Percentiles rank a stretch among this genome's conserved stretches.
These are phyloP conservation scores for Mystacides longicornis DNA, from an alignment of 2,888 invertebrate species.

Conservation along the genomic window DNA sequence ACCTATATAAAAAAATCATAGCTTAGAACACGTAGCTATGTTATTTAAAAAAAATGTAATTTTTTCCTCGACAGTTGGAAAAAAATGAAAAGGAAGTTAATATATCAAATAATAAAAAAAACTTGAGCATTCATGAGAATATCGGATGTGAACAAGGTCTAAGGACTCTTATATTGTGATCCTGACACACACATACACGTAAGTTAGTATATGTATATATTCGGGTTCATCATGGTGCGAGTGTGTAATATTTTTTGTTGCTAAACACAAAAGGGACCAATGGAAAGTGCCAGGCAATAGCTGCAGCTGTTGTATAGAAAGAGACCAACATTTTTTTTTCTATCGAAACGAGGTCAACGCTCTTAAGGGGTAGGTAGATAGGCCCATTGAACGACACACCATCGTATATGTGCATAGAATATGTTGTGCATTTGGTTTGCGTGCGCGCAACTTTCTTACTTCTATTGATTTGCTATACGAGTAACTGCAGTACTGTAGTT, in stretches of 20 bases:
- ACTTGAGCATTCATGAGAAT: not conserved
- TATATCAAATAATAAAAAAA: not conserved
- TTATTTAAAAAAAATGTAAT: not conserved
- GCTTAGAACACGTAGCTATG: not conserved
- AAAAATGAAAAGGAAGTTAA: not conserved
- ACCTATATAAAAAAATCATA: no score
- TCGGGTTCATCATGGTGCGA: not conserved
- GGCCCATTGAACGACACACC: no score
- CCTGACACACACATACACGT: not conserved
- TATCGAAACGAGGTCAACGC: slow-evolving; percentile 22
- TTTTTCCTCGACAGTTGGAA: not conserved
- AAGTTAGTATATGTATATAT: not conserved
- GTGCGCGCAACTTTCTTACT: no score
- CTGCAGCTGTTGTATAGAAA: slow-evolving; percentile 11
- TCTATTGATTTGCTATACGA: no score
- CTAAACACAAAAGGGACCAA: slow-evolving; percentile 14
- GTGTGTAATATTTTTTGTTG: slow-evolving; percentile 14
- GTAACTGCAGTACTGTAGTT: no score
- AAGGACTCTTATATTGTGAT: not conserved
- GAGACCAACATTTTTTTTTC: slow-evolving; percentile 18
- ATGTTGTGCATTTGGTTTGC: no score
- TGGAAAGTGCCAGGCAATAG: slow-evolving; percentile 13
- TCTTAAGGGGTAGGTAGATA: slow-evolving; percentile 6
- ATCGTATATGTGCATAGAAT: no score
- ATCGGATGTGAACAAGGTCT: not conserved